Base-by-base conservation (phyloP, 2,113 vertebrate genomes). In the Neomonachus schauinslandi region DNA sequence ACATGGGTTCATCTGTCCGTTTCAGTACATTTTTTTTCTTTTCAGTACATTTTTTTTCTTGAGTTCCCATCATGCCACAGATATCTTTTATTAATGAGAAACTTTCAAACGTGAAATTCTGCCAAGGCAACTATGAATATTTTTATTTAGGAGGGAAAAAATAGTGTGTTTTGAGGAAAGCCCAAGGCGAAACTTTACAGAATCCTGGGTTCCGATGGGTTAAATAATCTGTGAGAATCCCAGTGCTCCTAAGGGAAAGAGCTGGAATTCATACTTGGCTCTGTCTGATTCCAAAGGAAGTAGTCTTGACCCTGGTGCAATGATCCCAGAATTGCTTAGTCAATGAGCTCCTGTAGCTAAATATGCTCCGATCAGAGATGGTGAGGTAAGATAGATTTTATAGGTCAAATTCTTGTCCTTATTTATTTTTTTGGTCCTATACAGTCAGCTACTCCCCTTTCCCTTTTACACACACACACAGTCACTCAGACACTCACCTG, bases 31-130 rank as follows among this genome's bases (percentile, higher is more conserved):
- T 31, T 74, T 71, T 33, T 79, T 86, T 92, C 65, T 80, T 80
- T 42, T 42, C 39, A 42, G 39, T 42, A 42, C 39, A 5, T 79
- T 31, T 74, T 71, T 33, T 79, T 86, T 92, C 65, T 80, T 80
- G 55, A 53, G 49, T 93, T 81, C 55, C 4, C 33, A 18, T 95
- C 31, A 18, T 39, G 53, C 24, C n/a, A 51, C n/a, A 91, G 21
- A 11, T 79, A 87, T 11, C 5, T 84, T 55, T 81, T 21, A 84
- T 22, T 42, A 65, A 7, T 16, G n/a, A 91, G 63, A 95, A 95
- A 22, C 1, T 86, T 77, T 89, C n/a, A 89, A 39, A 79, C 69
- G 15, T 85, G 90, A 95, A 83, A 92, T 92, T 96, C 22, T 84
- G 61, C 4, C 42, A 69, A 53, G 10, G 28, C 15, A 91, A 49